These are phyloP conservation scores for Ochlodes sylvanus DNA, from an alignment of 2,888 invertebrate species.

Conservation along the genomic window DNA sequence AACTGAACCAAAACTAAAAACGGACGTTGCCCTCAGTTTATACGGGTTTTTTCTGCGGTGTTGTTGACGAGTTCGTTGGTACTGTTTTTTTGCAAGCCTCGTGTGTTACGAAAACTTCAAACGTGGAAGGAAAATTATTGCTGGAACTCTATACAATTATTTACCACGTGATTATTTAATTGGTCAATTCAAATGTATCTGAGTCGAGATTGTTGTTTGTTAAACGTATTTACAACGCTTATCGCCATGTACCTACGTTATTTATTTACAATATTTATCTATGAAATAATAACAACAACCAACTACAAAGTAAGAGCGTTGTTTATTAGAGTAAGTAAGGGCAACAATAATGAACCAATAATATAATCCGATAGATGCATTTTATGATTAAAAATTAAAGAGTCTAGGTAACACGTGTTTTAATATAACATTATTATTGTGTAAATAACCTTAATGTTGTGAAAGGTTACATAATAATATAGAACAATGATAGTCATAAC, in stretches of 20 bases:
- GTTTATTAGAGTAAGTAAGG: background rate
- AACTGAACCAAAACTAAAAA: conserved; percentile 74
- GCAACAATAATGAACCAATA: background rate
- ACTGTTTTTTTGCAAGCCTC: conserved; percentile 46
- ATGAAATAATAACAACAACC: background rate
- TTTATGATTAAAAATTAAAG: too few species aligned
- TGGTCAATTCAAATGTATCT: background rate
- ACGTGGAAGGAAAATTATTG: conserved; percentile 8
- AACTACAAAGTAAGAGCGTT: background rate
- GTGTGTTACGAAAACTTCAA: conserved; percentile 11
- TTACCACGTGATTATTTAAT: conserved; percentile 15
- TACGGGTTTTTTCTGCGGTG: conserved; percentile 64
- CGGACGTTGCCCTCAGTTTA: conserved; percentile 76
- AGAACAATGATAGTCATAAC: too few species aligned
- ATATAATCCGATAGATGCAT: too few species aligned
- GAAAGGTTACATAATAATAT: too few species aligned
- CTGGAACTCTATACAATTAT: conserved; percentile 2
- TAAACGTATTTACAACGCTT: background rate
- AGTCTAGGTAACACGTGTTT: too few species aligned
- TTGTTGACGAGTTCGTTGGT: conserved; percentile 52
- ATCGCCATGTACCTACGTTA: background rate
- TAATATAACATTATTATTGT: too few species aligned
- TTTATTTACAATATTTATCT: background rate
- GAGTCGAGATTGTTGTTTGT: background rate
- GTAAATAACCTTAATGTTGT: too few species aligned